Evolutionary conservation across 2,888 invertebrate genomes (phyloP).

Genomic region (Volucella inflata): DNA sequence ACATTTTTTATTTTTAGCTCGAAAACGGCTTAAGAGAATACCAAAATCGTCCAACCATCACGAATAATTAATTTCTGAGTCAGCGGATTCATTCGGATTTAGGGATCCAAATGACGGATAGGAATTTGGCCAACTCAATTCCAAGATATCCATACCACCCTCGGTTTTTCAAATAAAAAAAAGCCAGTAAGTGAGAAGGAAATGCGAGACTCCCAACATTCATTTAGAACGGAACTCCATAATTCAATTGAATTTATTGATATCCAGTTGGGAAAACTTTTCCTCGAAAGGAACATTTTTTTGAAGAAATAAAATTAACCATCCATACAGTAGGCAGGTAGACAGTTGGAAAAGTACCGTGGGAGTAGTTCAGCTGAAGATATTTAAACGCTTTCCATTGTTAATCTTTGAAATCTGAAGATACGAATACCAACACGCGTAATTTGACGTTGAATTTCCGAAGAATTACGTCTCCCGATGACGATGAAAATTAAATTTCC

Average conservation of each 20-base stretch:
- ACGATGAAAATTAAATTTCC: constrained; percentile 1
- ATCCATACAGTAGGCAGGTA: neutral
- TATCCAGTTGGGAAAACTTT: neutral
- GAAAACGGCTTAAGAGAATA: no score
- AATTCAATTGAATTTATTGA: constrained; percentile 11
- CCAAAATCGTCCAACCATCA: no score
- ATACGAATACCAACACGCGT: neutral
- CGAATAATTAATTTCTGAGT: no score
- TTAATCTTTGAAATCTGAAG: neutral
- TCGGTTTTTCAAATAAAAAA: no score
- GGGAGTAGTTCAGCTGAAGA: constrained; percentile 14
- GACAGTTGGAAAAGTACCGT: neutral
- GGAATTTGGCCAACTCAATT: no score
- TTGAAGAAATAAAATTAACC: neutral
- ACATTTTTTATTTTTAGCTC: no score
- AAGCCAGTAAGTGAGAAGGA: no score
- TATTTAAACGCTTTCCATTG: constrained; percentile 14
- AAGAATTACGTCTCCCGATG: neutral
- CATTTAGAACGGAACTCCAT: neutral
- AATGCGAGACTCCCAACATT: neutral
- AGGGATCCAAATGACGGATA: no score
- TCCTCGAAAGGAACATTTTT: neutral
- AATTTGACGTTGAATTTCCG: constrained; percentile 13
- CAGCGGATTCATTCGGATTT: no score
- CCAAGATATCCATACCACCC: no score